phyloP scores from a whole-genome alignment of 2,888 invertebrate genomes.

The Ornithoptera alexandrae region DNA sequence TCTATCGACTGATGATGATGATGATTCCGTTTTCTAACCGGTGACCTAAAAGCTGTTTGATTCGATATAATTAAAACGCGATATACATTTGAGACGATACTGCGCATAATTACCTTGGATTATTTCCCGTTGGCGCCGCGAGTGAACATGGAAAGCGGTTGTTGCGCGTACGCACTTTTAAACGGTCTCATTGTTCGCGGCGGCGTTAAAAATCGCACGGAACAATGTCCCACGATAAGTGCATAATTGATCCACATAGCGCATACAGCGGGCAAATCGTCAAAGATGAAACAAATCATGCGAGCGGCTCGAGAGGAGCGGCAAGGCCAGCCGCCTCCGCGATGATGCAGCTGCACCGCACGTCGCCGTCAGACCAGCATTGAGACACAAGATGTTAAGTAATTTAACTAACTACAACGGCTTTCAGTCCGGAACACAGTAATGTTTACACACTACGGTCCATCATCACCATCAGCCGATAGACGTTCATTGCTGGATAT shows the following conservation, averaged over 20 bases:
- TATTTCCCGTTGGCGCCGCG: background rate
- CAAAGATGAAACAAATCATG: conserved; percentile 25
- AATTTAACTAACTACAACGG: no score
- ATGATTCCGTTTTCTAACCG: no score
- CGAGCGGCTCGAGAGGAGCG: background rate
- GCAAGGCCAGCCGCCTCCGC: conserved; percentile 3
- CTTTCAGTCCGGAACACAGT: no score
- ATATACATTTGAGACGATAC: no score
- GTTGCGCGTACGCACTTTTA: conserved; percentile 1
- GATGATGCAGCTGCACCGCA: background rate
- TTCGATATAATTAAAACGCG: no score
- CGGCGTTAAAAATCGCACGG: conserved; percentile 22
- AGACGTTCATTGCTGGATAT: no score
- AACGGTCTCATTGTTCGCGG: conserved; percentile 15
- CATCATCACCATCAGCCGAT: no score
- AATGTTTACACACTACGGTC: no score
- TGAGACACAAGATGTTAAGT: no score
- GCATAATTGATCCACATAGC: conserved; percentile 17
- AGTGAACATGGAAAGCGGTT: background rate
- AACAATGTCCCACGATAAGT: conserved; percentile 22
- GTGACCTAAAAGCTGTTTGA: no score
- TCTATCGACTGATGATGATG: no score
- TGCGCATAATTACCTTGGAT: conserved; percentile 9
- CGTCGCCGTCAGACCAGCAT: no score
- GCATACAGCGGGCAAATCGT: conserved; percentile 15